A percentile compares a stretch with the other conserved stretches of the same genome.
Evolutionary conservation across 2,113 vertebrate species (phyloP).

Genomic region (Apeltes quadracus): DNA sequence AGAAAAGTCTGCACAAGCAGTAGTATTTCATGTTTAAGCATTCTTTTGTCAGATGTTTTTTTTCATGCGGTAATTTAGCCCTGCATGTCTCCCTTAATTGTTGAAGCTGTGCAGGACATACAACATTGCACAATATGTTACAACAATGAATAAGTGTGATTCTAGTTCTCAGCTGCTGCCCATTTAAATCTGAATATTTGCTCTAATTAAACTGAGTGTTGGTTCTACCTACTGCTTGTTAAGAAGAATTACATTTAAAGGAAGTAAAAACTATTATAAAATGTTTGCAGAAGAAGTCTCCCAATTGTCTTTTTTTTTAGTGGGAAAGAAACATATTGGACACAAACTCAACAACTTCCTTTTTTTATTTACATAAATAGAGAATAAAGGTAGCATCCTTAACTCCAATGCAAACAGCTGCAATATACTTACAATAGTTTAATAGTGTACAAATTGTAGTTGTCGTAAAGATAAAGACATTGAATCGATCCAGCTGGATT

Average conservation of each 20-base stretch:
- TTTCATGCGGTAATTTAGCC: too few relatives aligned
- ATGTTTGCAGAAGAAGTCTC: not conserved
- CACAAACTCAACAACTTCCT: not conserved
- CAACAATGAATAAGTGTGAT: not conserved
- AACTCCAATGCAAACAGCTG: not conserved
- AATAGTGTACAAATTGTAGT: not conserved
- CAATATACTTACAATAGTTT: not conserved
- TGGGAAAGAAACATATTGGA: conserved; percentile 4
- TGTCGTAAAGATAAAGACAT: conserved; percentile 18
- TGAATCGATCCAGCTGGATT: not conserved
- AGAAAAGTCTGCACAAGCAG: not conserved
- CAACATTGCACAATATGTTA: too few relatives aligned
- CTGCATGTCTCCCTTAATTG: too few relatives aligned
- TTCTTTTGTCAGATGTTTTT: not conserved
- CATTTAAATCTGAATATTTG: not conserved
- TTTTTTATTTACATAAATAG: conserved; percentile 15
- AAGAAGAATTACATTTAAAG: not conserved
- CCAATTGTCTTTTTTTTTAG: not conserved
- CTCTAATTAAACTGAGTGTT: not conserved
- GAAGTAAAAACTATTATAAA: not conserved
- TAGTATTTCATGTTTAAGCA: not conserved
- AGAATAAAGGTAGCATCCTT: not conserved
- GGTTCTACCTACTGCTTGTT: not conserved
- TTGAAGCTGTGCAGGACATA: too few relatives aligned
- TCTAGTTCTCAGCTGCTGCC: not conserved